Evolutionary conservation across 2,797 vertebrate species (phyloP).

Genomic region (Gymnothorax reevesii): DNA sequence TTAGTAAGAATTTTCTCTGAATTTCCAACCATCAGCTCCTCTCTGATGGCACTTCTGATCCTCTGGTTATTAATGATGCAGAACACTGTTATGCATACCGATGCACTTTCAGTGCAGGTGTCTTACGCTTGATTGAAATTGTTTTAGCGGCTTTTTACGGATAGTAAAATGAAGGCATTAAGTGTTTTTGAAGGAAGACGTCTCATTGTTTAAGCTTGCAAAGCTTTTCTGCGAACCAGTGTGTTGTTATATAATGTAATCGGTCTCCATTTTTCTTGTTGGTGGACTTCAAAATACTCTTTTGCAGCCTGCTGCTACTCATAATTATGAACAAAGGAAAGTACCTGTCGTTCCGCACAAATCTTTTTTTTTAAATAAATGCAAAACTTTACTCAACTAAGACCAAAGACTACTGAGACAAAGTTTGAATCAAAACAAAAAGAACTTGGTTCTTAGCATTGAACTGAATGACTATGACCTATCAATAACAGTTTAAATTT

Average conservation of each 20-base stretch:
- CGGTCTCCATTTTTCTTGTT: constrained; percentile 1
- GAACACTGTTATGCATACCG: not conserved
- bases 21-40: not conserved
- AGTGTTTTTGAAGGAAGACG: constrained; percentile 19
- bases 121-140: constrained; percentile 6
- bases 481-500: not conserved
- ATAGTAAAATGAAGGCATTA: constrained; percentile 27
- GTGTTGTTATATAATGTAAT: constrained; percentile 16
- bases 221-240: constrained; percentile 23
- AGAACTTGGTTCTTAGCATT: not conserved
- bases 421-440: not conserved
- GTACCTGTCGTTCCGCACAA: constrained; percentile 27
- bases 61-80: not conserved
- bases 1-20: too few relatives aligned
- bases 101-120: not conserved
- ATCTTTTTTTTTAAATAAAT: constrained; percentile 31
- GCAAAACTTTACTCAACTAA: constrained; percentile 27
- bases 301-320: constrained; percentile 15
- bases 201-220: constrained; percentile 8
- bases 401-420: not conserved
- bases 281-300: constrained; percentile 31
- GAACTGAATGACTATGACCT: not conserved
- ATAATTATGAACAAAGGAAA: constrained; percentile 28
- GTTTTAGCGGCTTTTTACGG: not conserved
- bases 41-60: not conserved